A percentile compares a stretch with the other conserved stretches of the same genome.
Evolutionary conservation across 2,113 vertebrate species (phyloP).

Genomic region (Anolis sagrei): DNA sequence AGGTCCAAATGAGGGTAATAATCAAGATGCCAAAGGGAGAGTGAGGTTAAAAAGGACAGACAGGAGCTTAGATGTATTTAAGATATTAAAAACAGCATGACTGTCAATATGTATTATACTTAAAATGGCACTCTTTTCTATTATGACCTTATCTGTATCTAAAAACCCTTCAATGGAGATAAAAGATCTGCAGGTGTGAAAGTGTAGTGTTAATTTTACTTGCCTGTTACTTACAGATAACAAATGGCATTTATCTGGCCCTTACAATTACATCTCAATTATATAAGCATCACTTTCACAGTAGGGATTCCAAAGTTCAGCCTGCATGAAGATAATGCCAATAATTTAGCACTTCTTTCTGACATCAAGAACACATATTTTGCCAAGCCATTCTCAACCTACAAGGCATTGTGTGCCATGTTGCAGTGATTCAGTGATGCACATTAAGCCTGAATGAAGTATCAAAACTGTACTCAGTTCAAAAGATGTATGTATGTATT

Average conservation of each 20-base stretch:
- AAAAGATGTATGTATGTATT: conserved; percentile 41
- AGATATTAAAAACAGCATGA: conserved; percentile 9
- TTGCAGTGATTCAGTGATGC: not conserved
- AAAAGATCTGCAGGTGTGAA: conserved; percentile 18
- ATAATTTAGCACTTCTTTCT: conserved; percentile 19
- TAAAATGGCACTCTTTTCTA: conserved; percentile 19
- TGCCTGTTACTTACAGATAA: conserved; percentile 14
- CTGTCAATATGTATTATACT: not conserved
- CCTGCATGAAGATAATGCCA: conserved; percentile 18
- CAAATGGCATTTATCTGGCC: conserved; percentile 24
- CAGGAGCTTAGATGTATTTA: not conserved
- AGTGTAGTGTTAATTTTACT: conserved; percentile 31
- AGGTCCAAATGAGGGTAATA: not conserved
- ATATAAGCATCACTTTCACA: not conserved
- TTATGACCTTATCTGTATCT: conserved; percentile 3
- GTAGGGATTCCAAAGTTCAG: conserved; percentile 14
- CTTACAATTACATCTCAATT: conserved; percentile 16
- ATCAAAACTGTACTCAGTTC: conserved; percentile 35
- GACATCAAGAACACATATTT: conserved; percentile 13
- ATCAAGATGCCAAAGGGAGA: not conserved
- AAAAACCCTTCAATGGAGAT: not conserved
- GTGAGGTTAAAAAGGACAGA: not conserved
- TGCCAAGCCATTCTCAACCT: conserved; percentile 12
- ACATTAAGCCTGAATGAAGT: not conserved
- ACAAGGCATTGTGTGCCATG: not conserved